These are phyloP conservation scores for Drosophila navojoa DNA, from an alignment of 1,140 invertebrate genomes.

Conservation along the genomic window DNA sequence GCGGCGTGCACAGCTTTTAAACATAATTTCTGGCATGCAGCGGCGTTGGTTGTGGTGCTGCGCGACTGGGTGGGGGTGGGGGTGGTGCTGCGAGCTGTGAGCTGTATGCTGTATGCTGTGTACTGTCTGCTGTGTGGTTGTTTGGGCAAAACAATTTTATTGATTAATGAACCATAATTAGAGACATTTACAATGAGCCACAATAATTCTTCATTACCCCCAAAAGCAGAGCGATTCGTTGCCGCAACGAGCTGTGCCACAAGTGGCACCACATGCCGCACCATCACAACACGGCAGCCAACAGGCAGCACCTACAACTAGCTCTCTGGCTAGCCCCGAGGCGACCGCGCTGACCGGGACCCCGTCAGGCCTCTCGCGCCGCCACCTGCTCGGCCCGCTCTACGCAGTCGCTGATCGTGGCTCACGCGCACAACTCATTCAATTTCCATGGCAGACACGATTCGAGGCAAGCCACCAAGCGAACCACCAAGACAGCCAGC, in stretches of 20 bases:
- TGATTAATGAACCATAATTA: constrained; percentile 84
- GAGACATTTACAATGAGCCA: constrained; percentile 80
- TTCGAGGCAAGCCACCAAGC: constrained; percentile 33
- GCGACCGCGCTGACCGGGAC: constrained; percentile 27
- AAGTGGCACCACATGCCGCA: constrained; percentile 31
- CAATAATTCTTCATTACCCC: constrained; percentile 81
- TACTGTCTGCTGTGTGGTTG: not conserved
- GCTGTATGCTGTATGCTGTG: not conserved
- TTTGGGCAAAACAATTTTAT: constrained; percentile 70
- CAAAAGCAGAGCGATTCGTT: constrained; percentile 55
- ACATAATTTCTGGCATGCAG: constrained; percentile 60
- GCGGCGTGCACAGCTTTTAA: constrained; percentile 59
- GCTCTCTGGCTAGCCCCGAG: constrained; percentile 12
- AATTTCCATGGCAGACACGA: constrained; percentile 75
- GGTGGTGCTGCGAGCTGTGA: not conserved
- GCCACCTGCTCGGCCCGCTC: not conserved
- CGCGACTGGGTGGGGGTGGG: constrained; percentile 3
- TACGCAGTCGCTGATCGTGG: constrained; percentile 66
- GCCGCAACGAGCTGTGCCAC: constrained; percentile 6
- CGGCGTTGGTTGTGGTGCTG: not conserved
- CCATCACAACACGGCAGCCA: constrained; percentile 1
- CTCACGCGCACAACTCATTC: constrained; percentile 81
- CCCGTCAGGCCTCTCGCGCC: no score
- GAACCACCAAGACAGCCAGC: not conserved
- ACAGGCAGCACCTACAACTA: constrained; percentile 28